Percentiles rank a stretch among this genome's conserved stretches.
These are phyloP conservation scores for Rhimphoctona megacephalus DNA, from an alignment of 2,888 invertebrate genomes.

Conservation along the genomic window DNA sequence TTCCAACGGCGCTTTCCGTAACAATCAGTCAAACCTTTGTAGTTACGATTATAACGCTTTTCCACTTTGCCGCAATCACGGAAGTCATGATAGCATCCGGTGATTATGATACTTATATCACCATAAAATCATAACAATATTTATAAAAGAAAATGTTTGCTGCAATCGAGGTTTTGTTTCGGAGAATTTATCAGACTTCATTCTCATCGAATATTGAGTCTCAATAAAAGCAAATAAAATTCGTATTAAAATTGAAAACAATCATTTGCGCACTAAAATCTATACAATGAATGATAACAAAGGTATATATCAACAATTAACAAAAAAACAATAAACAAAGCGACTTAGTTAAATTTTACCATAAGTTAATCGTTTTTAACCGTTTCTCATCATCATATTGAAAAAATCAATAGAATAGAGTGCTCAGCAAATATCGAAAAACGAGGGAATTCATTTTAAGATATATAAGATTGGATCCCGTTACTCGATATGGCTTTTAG, in stretches of 20 bases:
- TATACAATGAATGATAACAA: neutral
- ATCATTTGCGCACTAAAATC: too few species aligned
- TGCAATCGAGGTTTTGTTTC: neutral
- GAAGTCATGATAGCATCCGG: neutral
- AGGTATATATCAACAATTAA: neutral
- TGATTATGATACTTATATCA: neutral
- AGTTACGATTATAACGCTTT: neutral
- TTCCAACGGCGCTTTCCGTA: neutral
- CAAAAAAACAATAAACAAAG: neutral
- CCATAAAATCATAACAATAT: neutral
- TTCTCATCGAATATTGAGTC: neutral
- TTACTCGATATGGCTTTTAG: neutral
- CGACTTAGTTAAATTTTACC: neutral
- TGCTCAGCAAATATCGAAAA: slow-evolving; percentile 7
- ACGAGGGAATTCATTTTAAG: neutral
- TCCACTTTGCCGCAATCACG: slow-evolving; percentile 3
- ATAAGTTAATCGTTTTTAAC: neutral
- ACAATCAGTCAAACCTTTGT: slow-evolving; percentile 37
- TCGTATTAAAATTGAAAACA: too few species aligned
- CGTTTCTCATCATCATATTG: neutral
- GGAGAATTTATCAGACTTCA: neutral
- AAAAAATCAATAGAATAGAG: neutral
- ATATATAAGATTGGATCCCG: slow-evolving; percentile 11
- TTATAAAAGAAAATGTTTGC: neutral
- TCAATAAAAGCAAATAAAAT: too few species aligned